phyloP scores from a whole-genome alignment of 53 echinoderm and acorn worm genomes.

The Pentamera pediparva region DNA sequence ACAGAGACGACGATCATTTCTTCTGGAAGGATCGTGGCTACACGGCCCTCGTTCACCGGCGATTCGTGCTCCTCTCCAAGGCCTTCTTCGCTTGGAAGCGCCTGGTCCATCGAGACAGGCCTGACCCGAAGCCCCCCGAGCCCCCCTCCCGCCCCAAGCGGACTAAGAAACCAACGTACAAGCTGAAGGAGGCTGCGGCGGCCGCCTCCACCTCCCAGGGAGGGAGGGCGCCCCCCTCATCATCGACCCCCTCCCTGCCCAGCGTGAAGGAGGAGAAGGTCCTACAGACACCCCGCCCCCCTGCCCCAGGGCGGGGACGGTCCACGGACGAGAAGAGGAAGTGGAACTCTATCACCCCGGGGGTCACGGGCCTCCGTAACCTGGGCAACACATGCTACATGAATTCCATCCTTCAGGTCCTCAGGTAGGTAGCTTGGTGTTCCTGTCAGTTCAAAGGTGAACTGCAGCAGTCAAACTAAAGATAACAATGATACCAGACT shows the following conservation, averaged over 20 bases:
- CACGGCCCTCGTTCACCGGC: conserved; percentile 84
- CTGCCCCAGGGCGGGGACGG: neutral
- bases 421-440: conserved; percentile 55
- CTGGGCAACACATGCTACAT: conserved; percentile 96
- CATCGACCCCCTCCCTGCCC: neutral
- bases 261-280: conserved; percentile 27
- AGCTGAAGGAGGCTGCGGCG: neutral
- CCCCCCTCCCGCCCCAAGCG: neutral
- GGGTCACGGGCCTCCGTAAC: conserved; percentile 87
- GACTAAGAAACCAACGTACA: conserved; percentile 19
- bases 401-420: conserved; percentile 87
- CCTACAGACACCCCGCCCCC: neutral
- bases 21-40: conserved; percentile 82
- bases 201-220: neutral
- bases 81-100: conserved; percentile 80
- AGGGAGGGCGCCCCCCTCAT: too few species aligned
- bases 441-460: neutral
- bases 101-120: conserved; percentile 73
- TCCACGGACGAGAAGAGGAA: conserved; percentile 47
- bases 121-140: conserved; percentile 23
- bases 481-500: too few species aligned
- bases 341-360: conserved; percentile 83
- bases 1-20: conserved; percentile 34
- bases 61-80: conserved; percentile 69
- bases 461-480: too few species aligned